Conservation (phyloP, 2,888 invertebrate species). For the Lobophora halterata region DNA sequence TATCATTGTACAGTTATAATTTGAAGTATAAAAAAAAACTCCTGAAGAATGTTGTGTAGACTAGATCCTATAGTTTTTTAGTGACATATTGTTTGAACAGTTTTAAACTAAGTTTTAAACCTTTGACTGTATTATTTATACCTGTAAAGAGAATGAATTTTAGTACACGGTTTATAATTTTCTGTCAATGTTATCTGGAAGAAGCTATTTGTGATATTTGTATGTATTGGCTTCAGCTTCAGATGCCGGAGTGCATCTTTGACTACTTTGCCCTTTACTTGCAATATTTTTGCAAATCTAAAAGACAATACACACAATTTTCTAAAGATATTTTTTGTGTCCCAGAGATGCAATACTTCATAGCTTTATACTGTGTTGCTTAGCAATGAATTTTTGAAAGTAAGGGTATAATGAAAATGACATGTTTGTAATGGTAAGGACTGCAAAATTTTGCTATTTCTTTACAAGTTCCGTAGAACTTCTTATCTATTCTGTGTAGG, state of each 20-base stretch:
- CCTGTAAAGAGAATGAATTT: slow-evolving; percentile 72
- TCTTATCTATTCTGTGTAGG: slow-evolving; percentile 48
- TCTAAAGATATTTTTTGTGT: slow-evolving; percentile 52
- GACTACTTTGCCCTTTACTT: slow-evolving; percentile 33
- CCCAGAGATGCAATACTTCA: slow-evolving; percentile 43
- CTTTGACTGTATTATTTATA: slow-evolving; percentile 65
- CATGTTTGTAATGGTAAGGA: slow-evolving; percentile 63
- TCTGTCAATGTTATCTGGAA: slow-evolving; percentile 49
- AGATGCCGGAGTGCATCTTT: slow-evolving; percentile 39
- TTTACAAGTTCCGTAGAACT: slow-evolving; percentile 60
- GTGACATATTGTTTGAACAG: slow-evolving; percentile 68
- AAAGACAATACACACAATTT: slow-evolving; percentile 52
- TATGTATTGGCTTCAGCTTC: slow-evolving; percentile 57
- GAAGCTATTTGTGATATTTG: slow-evolving; percentile 71
- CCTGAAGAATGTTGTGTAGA: slow-evolving; percentile 66
- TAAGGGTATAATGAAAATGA: slow-evolving; percentile 58
- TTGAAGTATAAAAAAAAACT: slow-evolving; percentile 71
- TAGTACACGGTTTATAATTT: slow-evolving; percentile 56
- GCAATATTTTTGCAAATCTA: slow-evolving; percentile 45
- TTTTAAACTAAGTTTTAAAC: slow-evolving; percentile 78
- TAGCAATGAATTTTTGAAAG: slow-evolving; percentile 51
- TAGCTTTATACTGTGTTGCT: slow-evolving; percentile 50
- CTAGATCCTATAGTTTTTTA: slow-evolving; percentile 69
- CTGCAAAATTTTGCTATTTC: slow-evolving; percentile 68
- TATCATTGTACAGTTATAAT: slow-evolving; percentile 72